These are phyloP conservation scores for Periophthalmus modestus DNA, from an alignment of 2,113 vertebrate genomes.

Conservation along the genomic window DNA sequence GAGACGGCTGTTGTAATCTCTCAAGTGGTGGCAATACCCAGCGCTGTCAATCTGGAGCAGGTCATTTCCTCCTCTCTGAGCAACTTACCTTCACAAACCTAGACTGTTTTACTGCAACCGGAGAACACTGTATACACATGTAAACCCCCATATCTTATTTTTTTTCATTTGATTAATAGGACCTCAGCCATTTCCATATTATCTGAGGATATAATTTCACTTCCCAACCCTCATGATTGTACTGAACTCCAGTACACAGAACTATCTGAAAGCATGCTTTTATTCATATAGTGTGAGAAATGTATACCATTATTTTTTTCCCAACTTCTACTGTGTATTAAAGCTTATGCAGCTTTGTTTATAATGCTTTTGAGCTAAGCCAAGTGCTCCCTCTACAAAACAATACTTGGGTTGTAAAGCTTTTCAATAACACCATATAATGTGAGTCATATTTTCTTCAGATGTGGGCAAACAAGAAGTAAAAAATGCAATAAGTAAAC, in stretches of 20 bases:
- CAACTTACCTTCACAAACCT: background rate
- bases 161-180: too few species aligned
- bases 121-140: background rate
- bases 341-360: background rate
- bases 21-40: conserved; percentile 12
- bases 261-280: too few species aligned
- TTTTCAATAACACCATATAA: background rate
- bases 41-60: background rate
- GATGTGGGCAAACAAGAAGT: background rate
- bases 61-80: conserved; percentile 9
- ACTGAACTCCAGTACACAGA: too few species aligned
- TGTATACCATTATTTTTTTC: background rate
- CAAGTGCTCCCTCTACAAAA: background rate
- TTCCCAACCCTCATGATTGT: background rate
- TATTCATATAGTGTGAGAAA: background rate
- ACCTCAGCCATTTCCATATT: too few species aligned
- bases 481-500: background rate
- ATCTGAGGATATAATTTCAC: background rate
- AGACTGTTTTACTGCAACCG: background rate
- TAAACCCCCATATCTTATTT: background rate
- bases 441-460: background rate
- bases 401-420: background rate
- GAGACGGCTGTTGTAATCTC: conserved; percentile 3
- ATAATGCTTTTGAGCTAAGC: background rate
- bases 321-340: background rate